phyloP scores from a whole-genome alignment of 2,888 invertebrate genomes.

The Pyrgus malvae region DNA sequence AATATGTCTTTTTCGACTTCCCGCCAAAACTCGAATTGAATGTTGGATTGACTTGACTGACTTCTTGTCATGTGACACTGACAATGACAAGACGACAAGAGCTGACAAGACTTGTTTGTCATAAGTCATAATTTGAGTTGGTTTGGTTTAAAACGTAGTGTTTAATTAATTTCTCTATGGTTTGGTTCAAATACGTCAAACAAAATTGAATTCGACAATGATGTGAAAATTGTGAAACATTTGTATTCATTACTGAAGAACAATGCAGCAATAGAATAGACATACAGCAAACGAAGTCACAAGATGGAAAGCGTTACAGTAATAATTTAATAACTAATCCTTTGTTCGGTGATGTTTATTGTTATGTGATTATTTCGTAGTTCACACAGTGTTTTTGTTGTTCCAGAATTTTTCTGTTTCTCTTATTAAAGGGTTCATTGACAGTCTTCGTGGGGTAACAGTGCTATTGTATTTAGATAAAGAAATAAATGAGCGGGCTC shows the following conservation, averaged over 20 bases:
- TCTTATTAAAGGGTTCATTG: slow-evolving; percentile 87
- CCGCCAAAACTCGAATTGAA: too few relatives aligned
- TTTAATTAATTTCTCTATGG: too few relatives aligned
- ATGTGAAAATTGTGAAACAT: slow-evolving; percentile 27
- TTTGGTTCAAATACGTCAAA: slow-evolving; percentile 35
- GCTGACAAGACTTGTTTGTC: too few relatives aligned
- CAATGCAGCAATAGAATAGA: slow-evolving; percentile 44
- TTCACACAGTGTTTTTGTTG: slow-evolving; percentile 40
- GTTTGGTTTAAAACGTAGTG: too few relatives aligned
- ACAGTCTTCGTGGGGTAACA: slow-evolving; percentile 89
- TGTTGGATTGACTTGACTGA: too few relatives aligned
- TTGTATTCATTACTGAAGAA: slow-evolving; percentile 1
- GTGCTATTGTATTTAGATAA: slow-evolving; percentile 90
- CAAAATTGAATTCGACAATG: slow-evolving; percentile 26
- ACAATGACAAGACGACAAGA: too few relatives aligned
- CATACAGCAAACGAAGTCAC: slow-evolving; percentile 18
- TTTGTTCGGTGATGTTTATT: slow-evolving; percentile 29
- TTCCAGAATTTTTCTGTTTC: slow-evolving; percentile 85
- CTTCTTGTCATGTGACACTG: too few relatives aligned
- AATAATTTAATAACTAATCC: slow-evolving; percentile 30
- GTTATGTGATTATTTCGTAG: slow-evolving; percentile 7
- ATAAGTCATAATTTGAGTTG: too few relatives aligned
- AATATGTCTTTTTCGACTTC: too few relatives aligned
- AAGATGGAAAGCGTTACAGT: slow-evolving; percentile 65
- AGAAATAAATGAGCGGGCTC: slow-evolving; percentile 85